phyloP scores from a whole-genome alignment of 2,797 vertebrate genomes.

The Avahi laniger region DNA sequence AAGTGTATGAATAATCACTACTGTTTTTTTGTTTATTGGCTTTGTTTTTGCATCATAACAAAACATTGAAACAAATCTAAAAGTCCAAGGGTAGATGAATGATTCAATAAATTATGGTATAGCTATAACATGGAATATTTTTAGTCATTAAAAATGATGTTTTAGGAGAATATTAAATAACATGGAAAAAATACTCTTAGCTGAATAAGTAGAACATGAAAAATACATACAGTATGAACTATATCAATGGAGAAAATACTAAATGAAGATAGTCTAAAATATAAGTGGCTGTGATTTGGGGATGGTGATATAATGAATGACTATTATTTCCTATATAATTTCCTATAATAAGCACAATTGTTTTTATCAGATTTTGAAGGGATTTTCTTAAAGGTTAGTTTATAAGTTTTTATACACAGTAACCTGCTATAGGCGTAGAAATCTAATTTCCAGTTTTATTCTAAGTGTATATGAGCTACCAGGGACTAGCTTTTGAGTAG shows the following conservation, averaged over 20 bases:
- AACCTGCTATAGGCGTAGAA: background rate
- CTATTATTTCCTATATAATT: background rate
- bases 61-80: background rate
- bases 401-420: background rate
- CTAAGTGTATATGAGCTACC: background rate
- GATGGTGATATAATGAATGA: background rate
- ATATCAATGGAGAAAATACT: background rate
- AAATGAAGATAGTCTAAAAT: background rate
- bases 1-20: background rate
- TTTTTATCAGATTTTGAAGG: conserved; percentile 21
- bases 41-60: background rate
- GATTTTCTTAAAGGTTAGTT: background rate
- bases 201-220: background rate
- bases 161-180: conserved; percentile 17
- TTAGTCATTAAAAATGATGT: background rate
- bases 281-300: background rate
- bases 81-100: background rate
- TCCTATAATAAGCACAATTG: background rate
- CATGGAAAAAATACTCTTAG: background rate
- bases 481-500: background rate
- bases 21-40: background rate
- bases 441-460: background rate
- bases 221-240: background rate
- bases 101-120: background rate
- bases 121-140: background rate